phyloP scores from a whole-genome alignment of 2,797 vertebrate species.

The Urocyon cinereoargenteus region DNA sequence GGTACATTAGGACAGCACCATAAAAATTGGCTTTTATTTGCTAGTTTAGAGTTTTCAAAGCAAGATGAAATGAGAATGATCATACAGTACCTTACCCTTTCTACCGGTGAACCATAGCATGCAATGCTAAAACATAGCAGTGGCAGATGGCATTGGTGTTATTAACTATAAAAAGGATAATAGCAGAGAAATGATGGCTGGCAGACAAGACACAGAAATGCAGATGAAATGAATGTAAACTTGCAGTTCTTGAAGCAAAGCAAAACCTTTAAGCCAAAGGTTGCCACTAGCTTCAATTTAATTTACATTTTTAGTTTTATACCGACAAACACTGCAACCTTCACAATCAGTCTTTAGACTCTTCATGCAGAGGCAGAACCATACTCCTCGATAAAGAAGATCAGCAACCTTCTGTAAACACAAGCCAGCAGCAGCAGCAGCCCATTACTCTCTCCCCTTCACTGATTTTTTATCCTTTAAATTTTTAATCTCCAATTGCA shows the following conservation, averaged over 20 bases:
- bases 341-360: conserved; percentile 84
- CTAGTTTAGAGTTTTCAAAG: conserved; percentile 65
- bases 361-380: conserved; percentile 86
- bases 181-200: conserved; percentile 87
- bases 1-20: conserved; percentile 45
- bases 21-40: conserved; percentile 58
- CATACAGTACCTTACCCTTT: conserved; percentile 95
- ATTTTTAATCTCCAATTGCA: conserved; percentile 88
- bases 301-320: conserved; percentile 85
- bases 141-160: conserved; percentile 97
- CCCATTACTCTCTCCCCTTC: conserved; percentile 85
- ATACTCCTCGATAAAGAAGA: conserved; percentile 85
- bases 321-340: conserved; percentile 86
- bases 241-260: conserved; percentile 88
- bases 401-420: conserved; percentile 83
- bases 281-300: conserved; percentile 86
- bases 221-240: conserved; percentile 92
- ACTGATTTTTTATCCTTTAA: conserved; percentile 87
- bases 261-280: conserved; percentile 88
- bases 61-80: conserved; percentile 84
- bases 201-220: conserved; percentile 90
- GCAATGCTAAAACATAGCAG: conserved; percentile 99
- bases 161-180: conserved; percentile 88
- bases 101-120: conserved; percentile 99
- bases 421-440: conserved; percentile 87